These are phyloP conservation scores for Andrena cerasifolii DNA, from an alignment of 1,140 invertebrate species.

Conservation along the genomic window DNA sequence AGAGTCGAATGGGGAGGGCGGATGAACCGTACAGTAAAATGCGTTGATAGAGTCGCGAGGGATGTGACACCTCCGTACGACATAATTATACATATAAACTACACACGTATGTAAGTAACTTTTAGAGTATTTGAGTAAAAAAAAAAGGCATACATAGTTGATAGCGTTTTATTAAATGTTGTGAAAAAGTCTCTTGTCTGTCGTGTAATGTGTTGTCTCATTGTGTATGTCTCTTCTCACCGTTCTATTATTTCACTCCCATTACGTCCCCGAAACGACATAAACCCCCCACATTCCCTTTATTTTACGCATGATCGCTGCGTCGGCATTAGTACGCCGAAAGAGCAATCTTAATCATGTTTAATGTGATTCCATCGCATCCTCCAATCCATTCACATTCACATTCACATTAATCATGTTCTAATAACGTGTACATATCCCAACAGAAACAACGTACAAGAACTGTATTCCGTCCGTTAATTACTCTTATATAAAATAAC, in stretches of 20 bases:
- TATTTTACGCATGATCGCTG: neutral
- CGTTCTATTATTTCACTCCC: constrained; percentile 27
- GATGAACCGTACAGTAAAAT: neutral
- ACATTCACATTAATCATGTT: neutral
- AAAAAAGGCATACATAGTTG: constrained; percentile 80
- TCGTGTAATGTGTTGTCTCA: constrained; percentile 66
- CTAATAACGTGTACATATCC: neutral
- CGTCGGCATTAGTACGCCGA: neutral
- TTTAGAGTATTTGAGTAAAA: constrained; percentile 81
- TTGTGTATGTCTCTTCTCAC: constrained; percentile 43
- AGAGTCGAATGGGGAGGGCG: constrained; percentile 14
- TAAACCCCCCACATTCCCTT: neutral
- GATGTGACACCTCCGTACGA: constrained; percentile 68
- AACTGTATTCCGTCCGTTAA: neutral
- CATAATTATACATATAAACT: constrained; percentile 73
- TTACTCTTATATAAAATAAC: neutral
- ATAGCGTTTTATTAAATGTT: constrained; percentile 83
- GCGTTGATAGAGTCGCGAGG: constrained; percentile 55
- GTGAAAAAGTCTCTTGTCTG: constrained; percentile 79
- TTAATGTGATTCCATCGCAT: neutral
- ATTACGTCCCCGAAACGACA: neutral
- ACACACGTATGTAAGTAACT: constrained; percentile 79
- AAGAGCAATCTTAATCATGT: neutral
- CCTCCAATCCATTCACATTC: neutral
- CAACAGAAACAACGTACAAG: neutral